These are phyloP conservation scores for Sparus aurata DNA, from an alignment of 2,797 vertebrate genomes.

Conservation along the genomic window DNA sequence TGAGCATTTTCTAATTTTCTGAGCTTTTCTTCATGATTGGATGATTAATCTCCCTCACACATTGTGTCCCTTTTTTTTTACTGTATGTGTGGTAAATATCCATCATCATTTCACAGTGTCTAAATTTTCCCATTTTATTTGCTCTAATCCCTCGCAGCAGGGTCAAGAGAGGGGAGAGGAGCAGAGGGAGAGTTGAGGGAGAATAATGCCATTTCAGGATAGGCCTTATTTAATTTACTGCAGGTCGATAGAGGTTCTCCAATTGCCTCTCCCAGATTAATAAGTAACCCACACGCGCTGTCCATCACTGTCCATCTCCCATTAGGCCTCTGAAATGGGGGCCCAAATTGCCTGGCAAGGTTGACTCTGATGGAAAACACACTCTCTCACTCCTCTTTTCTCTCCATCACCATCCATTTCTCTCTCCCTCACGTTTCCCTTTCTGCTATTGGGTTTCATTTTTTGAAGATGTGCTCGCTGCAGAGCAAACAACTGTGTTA, in stretches of 20 bases:
- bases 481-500: slow-evolving; percentile 39
- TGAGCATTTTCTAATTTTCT: neutral
- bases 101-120: slow-evolving; percentile 77
- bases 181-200: slow-evolving; percentile 79
- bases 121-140: slow-evolving; percentile 79
- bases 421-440: slow-evolving; percentile 48
- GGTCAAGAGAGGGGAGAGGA: slow-evolving; percentile 67
- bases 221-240: slow-evolving; percentile 89
- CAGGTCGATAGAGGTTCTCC: slow-evolving; percentile 89
- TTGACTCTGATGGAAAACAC: slow-evolving; percentile 84
- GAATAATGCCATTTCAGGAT: slow-evolving; percentile 87
- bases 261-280: slow-evolving; percentile 88
- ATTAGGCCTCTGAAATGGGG: slow-evolving; percentile 87
- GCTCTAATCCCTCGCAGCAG: slow-evolving; percentile 78
- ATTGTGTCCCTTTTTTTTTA: slow-evolving; percentile 30
- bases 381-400: slow-evolving; percentile 71
- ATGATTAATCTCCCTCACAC: slow-evolving; percentile 53
- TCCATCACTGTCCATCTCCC: slow-evolving; percentile 90
- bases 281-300: slow-evolving; percentile 89
- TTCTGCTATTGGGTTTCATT: slow-evolving; percentile 64
- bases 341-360: slow-evolving; percentile 85
- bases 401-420: slow-evolving; percentile 57
- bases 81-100: slow-evolving; percentile 75
- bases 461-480: slow-evolving; percentile 42
- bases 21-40: slow-evolving; percentile 27